Conservation (phyloP, 2,113 vertebrate species). For the Pomatostomus ruficeps region DNA sequence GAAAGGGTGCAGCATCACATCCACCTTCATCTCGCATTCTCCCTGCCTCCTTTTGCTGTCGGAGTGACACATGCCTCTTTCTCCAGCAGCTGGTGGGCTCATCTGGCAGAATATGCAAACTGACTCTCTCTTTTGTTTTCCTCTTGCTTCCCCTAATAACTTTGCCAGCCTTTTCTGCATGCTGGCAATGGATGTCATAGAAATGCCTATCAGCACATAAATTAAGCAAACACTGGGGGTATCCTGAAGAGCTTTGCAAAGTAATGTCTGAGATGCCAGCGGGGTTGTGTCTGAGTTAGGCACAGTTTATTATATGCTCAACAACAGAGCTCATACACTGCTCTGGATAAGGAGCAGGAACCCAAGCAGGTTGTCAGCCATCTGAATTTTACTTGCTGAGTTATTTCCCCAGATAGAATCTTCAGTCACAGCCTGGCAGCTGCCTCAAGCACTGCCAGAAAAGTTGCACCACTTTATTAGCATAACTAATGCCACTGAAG, state of each 20-base stretch:
- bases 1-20: background rate
- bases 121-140: background rate
- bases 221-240: conserved; percentile 35
- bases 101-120: background rate
- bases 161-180: background rate
- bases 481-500: conserved; percentile 35
- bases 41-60: background rate
- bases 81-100: conserved; percentile 40
- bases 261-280: background rate
- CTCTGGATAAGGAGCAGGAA: background rate
- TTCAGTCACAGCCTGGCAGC: conserved; percentile 44
- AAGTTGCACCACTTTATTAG: conserved; percentile 52
- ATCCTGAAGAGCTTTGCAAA: conserved; percentile 32
- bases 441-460: conserved; percentile 31
- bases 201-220: conserved; percentile 38
- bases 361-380: background rate
- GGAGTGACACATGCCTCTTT: conserved; percentile 11
- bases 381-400: conserved; percentile 54
- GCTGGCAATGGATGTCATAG: background rate
- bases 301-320: background rate
- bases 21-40: conserved; percentile 20
- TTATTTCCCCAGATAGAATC: conserved; percentile 58
- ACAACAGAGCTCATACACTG: background rate
- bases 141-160: background rate
- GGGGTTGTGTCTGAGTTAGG: background rate